phyloP scores from a whole-genome alignment of 2,888 invertebrate genomes.

The Dolichopus griseipennis region DNA sequence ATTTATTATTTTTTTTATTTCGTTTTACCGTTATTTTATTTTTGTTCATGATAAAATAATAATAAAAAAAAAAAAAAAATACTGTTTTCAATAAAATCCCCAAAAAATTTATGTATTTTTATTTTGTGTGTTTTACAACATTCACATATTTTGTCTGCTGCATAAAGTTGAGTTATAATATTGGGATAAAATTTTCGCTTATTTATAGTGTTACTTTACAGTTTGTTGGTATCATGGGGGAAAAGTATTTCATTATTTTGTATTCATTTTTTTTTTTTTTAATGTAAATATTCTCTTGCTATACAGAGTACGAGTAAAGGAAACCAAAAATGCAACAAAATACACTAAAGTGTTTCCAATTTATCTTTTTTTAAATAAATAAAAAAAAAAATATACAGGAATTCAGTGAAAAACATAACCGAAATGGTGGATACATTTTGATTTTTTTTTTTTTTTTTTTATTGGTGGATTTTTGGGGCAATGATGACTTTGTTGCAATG shows the following conservation, averaged over 20 bases:
- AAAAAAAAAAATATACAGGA: background rate
- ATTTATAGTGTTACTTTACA: background rate
- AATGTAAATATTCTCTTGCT: no score
- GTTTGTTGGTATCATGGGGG: background rate
- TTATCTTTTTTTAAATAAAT: no score
- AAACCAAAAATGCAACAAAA: no score
- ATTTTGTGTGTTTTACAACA: slow-evolving; percentile 20
- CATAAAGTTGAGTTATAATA: slow-evolving; percentile 14
- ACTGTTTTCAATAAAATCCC: slow-evolving; percentile 23
- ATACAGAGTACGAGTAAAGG: no score
- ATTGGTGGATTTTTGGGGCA: background rate
- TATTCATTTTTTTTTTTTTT: no score
- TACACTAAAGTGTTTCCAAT: no score
- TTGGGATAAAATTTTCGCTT: slow-evolving; percentile 12
- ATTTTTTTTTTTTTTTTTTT: background rate
- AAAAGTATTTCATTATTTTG: background rate
- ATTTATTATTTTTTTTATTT: slow-evolving; percentile 15
- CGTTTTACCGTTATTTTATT: background rate
- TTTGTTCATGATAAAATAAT: slow-evolving; percentile 9
- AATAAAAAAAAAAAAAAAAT: slow-evolving; percentile 12
- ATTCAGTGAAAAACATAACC: background rate
- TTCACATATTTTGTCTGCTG: slow-evolving; percentile 30
- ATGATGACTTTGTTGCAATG: background rate
- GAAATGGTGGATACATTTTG: background rate
- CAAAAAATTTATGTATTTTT: slow-evolving; percentile 24